These are phyloP conservation scores for Pogonocherus hispidulus DNA, from an alignment of 2,888 invertebrate species.

Conservation along the genomic window DNA sequence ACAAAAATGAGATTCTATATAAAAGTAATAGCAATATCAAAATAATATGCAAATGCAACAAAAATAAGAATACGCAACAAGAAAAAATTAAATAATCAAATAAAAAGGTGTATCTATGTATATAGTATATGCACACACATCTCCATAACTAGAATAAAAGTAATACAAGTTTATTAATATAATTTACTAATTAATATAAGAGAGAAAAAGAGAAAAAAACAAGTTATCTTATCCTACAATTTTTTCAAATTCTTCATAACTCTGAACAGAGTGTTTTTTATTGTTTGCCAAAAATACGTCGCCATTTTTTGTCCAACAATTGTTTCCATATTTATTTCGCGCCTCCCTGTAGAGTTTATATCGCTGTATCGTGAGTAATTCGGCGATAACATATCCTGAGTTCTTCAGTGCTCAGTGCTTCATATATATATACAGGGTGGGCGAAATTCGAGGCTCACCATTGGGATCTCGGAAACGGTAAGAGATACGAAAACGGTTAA, in stretches of 20 bases:
- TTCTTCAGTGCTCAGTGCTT: background rate
- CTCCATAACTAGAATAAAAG: no score
- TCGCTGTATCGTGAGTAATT: background rate
- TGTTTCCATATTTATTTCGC: background rate
- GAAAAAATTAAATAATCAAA: no score
- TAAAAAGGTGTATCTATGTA: no score
- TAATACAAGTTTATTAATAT: background rate
- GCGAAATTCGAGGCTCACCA: no score
- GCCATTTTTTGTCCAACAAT: background rate
- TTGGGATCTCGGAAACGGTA: no score
- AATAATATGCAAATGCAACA: no score
- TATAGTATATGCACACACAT: no score
- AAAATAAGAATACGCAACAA: no score
- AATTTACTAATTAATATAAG: background rate
- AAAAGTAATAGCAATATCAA: background rate
- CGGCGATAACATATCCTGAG: background rate
- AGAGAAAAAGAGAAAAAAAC: background rate
- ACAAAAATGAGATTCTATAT: background rate
- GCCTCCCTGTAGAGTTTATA: background rate
- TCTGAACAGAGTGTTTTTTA: background rate
- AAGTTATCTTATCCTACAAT: background rate
- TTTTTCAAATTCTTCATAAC: background rate
- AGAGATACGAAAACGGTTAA: no score
- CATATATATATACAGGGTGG: no score
- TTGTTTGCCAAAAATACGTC: background rate